Evolutionary conservation across 23 tunicate species (phyloP), one percentile per base, ranked within the genome.

Genomic region (Styela plicata): DNA sequence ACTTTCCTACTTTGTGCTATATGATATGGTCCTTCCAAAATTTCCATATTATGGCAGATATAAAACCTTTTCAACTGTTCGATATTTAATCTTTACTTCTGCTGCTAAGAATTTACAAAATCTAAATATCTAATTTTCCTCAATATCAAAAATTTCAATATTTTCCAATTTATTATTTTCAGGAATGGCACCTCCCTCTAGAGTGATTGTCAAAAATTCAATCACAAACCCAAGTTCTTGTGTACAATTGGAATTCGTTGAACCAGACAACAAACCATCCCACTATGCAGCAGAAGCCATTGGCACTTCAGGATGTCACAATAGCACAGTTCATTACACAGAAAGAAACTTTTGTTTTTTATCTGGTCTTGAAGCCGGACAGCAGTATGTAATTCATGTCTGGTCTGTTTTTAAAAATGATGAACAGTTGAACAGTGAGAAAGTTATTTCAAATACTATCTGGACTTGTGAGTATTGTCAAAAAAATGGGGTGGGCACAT

Each of bases 381-480:
- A 16, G 13, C 71, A 67, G 22, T 67, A 67, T 29, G 16, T 67
- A 18, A 24, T 29, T 67, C 71, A 67, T 0, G 71, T 22, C 19
- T 67, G 71, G 31, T 67, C 71, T 1, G 30, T 27, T 19, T 27
- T 18, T 1, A 1, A 25, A 24, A 24, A 19, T 18, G 71, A 67
- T 1, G 2, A 67, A 29, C 0, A 67, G 16, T 0, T 27, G 24
- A 67, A 1, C 18, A 67, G 71, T 67, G 71, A 67, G 22, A 1
- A 25, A 1, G 31, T 1, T 29, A 18, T 17, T 0, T 67, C 71
- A 16, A 67, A 19, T 0, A 27, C n/a, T 0, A 67, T 67, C 19
- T 67, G 71, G 71, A 67, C 71, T 18, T 67, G 71, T 67, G 24
- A 67, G 71, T 67, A 67, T 67, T n/a, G n/a, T n/a, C n/a, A n/a